Conservation (phyloP, 2,113 vertebrate species). For the Numenius arquata region DNA sequence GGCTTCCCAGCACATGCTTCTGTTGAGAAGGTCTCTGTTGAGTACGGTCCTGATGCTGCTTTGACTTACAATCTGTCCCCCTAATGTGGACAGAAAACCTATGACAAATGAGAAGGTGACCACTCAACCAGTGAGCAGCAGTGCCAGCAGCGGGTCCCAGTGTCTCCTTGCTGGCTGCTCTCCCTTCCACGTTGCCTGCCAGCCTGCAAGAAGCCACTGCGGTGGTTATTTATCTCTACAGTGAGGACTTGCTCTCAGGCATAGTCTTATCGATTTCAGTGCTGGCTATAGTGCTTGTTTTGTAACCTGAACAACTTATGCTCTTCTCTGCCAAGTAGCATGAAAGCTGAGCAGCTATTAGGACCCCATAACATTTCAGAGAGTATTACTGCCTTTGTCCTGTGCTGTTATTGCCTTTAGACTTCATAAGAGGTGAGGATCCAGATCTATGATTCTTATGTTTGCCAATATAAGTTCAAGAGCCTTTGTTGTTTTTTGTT, state of each 20-base stretch:
- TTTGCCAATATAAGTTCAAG: not conserved
- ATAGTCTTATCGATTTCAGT: not conserved
- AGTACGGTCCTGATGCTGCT: not conserved
- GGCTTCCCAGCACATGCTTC: not conserved
- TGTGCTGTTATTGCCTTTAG: not conserved
- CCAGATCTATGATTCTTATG: not conserved
- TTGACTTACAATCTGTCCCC: not conserved
- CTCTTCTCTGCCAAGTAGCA: not conserved
- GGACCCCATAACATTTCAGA: not conserved
- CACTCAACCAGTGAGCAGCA: not conserved
- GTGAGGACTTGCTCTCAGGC: not conserved
- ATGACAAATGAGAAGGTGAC: not conserved
- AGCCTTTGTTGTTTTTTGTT: rapidly evolving
- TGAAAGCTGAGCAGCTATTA: not conserved
- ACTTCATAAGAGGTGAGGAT: not conserved
- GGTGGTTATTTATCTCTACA: not conserved
- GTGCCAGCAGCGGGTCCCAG: not conserved
- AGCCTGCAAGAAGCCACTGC: not conserved
- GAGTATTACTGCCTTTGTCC: not conserved
- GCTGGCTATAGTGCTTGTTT: slow-evolving; percentile 2
- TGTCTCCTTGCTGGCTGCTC: not conserved
- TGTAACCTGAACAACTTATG: not conserved
- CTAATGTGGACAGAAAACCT: not conserved
- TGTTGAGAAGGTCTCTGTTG: not conserved
- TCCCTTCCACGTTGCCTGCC: not conserved